phyloP scores from a whole-genome alignment of 2,113 vertebrate species.

The Cinclus cinclus region DNA sequence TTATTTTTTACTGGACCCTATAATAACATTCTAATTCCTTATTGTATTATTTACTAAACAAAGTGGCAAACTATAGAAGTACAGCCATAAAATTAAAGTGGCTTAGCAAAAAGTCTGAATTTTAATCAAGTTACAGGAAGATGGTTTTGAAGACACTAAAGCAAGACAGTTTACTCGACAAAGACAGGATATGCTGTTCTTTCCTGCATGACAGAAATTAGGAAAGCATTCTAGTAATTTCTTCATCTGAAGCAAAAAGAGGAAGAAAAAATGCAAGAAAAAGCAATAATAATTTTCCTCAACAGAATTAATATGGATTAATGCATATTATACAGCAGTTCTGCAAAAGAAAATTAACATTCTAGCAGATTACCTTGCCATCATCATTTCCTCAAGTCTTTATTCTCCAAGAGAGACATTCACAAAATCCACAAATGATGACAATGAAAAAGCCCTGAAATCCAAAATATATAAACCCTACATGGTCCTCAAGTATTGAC shows the following conservation, averaged over 20 bases:
- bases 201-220: background rate
- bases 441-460: background rate
- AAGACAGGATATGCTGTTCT: background rate
- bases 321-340: background rate
- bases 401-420: slow-evolving; percentile 5
- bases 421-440: background rate
- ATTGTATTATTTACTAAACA: slow-evolving; percentile 67
- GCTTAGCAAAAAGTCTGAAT: slow-evolving; percentile 59
- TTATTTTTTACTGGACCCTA: slow-evolving; percentile 56
- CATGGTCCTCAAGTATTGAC: background rate
- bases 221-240: background rate
- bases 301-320: slow-evolving; percentile 2
- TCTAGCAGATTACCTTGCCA: background rate
- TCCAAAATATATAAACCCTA: background rate
- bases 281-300: background rate
- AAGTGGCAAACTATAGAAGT: slow-evolving; percentile 40
- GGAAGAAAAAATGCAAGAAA: background rate
- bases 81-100: slow-evolving; percentile 66
- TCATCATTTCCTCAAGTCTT: background rate
- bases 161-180: background rate
- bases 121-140: slow-evolving; percentile 64
- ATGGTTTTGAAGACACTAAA: background rate
- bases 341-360: background rate
- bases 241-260: background rate
- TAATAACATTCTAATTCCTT: slow-evolving; percentile 57